phyloP scores from a whole-genome alignment of 2,797 vertebrate species.

The Alcedo atthis region DNA sequence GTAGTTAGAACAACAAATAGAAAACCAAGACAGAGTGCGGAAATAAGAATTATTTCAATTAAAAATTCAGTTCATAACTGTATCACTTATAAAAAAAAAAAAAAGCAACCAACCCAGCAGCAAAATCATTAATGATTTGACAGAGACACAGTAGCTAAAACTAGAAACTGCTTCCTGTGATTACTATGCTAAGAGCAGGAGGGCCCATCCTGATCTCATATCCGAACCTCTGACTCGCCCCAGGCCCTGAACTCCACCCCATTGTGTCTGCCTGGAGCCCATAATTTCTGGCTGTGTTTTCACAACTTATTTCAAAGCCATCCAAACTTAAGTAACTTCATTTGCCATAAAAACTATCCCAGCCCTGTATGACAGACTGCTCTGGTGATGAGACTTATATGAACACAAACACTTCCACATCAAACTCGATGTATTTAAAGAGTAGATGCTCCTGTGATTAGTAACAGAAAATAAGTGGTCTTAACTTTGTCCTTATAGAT shows the following conservation, averaged over 20 bases:
- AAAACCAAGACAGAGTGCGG: neutral
- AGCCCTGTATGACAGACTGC: neutral
- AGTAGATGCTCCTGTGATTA: neutral
- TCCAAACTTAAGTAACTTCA: neutral
- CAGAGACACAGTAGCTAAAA: neutral
- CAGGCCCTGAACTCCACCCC: neutral
- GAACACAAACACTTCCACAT: neutral
- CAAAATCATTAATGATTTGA: neutral
- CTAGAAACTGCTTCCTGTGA: neutral
- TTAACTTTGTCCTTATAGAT: neutral
- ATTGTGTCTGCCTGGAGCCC: neutral
- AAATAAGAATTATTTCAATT: neutral
- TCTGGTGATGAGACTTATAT: neutral
- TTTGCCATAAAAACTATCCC: neutral
- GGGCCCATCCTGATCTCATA: neutral
- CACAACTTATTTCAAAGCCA: neutral
- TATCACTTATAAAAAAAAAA: neutral
- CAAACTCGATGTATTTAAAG: neutral
- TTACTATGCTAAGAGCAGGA: neutral
- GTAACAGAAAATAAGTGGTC: neutral
- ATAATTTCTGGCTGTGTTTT: neutral
- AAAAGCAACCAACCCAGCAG: neutral
- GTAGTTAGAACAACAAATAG: constrained; percentile 48
- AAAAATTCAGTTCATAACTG: neutral
- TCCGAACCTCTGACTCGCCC: neutral